These are phyloP conservation scores for Sturnus vulgaris DNA, from an alignment of 2,113 vertebrate genomes.

Conservation along the genomic window DNA sequence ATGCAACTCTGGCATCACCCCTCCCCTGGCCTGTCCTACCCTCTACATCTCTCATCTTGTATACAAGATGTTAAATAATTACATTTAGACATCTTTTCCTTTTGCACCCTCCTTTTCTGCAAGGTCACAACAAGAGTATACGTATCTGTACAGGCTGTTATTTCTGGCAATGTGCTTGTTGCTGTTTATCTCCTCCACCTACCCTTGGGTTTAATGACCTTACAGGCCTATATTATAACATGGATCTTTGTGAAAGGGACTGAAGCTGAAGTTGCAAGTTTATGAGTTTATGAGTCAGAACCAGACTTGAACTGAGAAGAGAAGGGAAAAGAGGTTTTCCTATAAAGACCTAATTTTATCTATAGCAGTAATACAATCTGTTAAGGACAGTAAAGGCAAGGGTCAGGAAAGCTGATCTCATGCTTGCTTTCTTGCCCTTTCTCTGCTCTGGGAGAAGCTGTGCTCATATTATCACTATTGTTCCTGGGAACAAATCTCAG, in stretches of 20 bases:
- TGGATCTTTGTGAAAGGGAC: not conserved
- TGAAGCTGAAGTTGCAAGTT: not conserved
- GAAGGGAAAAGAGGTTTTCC: not conserved
- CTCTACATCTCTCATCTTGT: not conserved
- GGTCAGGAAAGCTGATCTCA: not conserved
- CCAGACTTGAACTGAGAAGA: not conserved
- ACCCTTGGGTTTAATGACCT: not conserved
- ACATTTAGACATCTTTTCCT: not conserved
- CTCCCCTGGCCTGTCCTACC: not conserved
- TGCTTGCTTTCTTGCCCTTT: not conserved
- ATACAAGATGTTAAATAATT: not conserved
- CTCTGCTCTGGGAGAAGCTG: not conserved
- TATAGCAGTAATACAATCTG: not conserved
- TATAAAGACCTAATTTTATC: not conserved
- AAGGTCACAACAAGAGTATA: not conserved
- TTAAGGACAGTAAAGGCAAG: not conserved
- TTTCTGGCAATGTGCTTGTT: not conserved
- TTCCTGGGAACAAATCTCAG: not conserved
- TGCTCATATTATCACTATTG: not conserved
- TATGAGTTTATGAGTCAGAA: not conserved
- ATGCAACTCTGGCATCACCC: not conserved
- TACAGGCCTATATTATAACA: not conserved
- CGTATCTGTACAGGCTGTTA: not conserved
- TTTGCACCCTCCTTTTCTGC: not conserved
- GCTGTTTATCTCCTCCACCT: not conserved